phyloP scores from a whole-genome alignment of 2,797 vertebrate species.

The Onychomys arenicola region DNA sequence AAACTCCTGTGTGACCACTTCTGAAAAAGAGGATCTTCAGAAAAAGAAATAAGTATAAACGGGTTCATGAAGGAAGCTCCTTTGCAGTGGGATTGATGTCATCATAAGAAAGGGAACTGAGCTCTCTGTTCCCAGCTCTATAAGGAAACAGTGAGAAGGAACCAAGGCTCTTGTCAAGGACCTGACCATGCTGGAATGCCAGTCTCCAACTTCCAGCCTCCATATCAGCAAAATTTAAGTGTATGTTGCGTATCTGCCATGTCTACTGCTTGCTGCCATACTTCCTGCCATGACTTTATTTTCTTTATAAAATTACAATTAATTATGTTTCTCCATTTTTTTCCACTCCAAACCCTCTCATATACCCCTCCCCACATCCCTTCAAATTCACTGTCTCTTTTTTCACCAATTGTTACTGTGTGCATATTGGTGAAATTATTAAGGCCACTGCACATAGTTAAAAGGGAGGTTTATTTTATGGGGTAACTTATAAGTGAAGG shows the following conservation, averaged over 20 bases:
- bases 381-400: neutral
- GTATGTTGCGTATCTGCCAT: neutral
- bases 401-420: neutral
- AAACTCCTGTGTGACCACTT: neutral
- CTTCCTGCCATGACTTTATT: neutral
- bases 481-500: too few relatives aligned
- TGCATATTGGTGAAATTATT: too few relatives aligned
- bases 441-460: too few relatives aligned
- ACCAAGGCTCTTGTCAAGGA: neutral
- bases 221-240: neutral
- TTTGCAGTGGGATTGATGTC: neutral
- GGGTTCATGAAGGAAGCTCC: accelerated
- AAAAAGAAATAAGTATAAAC: neutral
- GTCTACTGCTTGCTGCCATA: neutral
- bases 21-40: neutral
- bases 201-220: neutral
- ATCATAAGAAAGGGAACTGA: neutral
- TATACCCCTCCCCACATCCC: too few relatives aligned
- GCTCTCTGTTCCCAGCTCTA: neutral
- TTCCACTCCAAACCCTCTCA: neutral
- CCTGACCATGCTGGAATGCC: neutral
- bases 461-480: too few relatives aligned
- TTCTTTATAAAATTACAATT: neutral
- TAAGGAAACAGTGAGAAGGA: neutral
- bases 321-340: neutral